A percentile compares a stretch with the other conserved stretches of the same genome.
phyloP scores from a whole-genome alignment of 2,113 vertebrate genomes.

The Pontoporia blainvillei region DNA sequence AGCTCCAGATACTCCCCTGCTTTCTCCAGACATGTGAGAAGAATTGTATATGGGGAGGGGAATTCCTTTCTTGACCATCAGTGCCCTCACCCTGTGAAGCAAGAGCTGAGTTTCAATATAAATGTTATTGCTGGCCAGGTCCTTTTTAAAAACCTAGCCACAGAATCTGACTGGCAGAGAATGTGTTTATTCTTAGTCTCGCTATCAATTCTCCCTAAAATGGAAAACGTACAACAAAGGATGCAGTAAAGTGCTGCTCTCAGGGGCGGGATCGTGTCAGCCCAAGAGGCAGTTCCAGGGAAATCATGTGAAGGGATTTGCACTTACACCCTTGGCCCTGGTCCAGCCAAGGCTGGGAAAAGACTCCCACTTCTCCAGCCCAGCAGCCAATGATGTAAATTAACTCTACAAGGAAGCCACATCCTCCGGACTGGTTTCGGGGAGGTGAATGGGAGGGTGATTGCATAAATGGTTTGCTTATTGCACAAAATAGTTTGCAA shows the following conservation, averaged over 20 bases:
- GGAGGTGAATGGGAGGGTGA: neutral
- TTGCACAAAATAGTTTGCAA: neutral
- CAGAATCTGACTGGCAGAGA: conserved; percentile 23
- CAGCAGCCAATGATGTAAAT: neutral
- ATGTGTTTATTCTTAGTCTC: conserved; percentile 44
- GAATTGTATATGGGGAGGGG: neutral
- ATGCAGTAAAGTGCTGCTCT: neutral
- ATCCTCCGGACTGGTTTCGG: neutral
- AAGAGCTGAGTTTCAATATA: conserved; percentile 39
- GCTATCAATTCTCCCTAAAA: conserved; percentile 43
- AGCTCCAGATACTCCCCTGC: neutral
- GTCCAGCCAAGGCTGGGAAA: conserved; percentile 33
- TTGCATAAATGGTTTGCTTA: neutral
- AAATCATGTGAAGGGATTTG: conserved; percentile 46
- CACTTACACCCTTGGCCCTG: conserved; percentile 16
- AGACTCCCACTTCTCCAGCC: neutral
- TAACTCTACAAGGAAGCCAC: neutral
- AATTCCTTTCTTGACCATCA: conserved; percentile 41
- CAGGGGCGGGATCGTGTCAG: neutral
- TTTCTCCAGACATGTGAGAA: neutral
- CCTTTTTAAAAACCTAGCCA: neutral
- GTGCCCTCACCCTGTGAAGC: neutral
- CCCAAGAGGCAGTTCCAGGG: neutral
- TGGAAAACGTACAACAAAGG: conserved; percentile 38
- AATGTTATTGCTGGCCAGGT: conserved; percentile 62